Evolutionary conservation across 37 sponge, comb jelly and placozoan genomes (phyloP), one percentile per base, ranked within the genome.

Genomic region (Haliclona indistincta): DNA sequence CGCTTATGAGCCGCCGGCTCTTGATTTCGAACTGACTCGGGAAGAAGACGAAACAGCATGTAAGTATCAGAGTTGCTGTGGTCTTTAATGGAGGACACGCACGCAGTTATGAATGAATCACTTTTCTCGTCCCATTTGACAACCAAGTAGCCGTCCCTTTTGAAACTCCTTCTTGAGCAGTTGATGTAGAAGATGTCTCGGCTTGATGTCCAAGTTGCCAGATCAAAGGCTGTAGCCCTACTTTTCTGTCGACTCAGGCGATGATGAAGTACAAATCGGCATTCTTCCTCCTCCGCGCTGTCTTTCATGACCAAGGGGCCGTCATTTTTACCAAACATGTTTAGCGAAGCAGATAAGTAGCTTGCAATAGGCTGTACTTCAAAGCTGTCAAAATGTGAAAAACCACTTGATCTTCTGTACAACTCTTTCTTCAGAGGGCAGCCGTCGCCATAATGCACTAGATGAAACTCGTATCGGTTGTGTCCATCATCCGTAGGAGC

Each of bases 391-490:
- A n/a, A n/a, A n/a, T n/a, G n/a, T n/a, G n/a, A n/a, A n/a, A n/a
- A n/a, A n/a, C n/a, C n/a, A n/a, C n/a, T n/a, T n/a, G n/a, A n/a
- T n/a, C n/a, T n/a, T n/a, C n/a, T n/a, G n/a, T n/a, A n/a, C n/a
- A n/a, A n/a, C n/a, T n/a, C n/a, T n/a, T n/a, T n/a, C n/a, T n/a
- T n/a, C n/a, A n/a, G n/a, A n/a, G n/a, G n/a, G n/a, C 52, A 6
- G 29, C 60, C 1, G 0, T 64, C 75, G 1, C 56, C 35, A 1
- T 56, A 19, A 38, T 69, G 67, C 3, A 38, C 66, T 29, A 87
- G 81, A 33, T 64, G 54, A 61, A 87, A 87, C 53, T 81, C 88
- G 34, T 76, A 56, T 11, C 58, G 65, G 17, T 78, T 69, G 15
- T 79, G 35, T 2, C 52, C 70, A 35, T 75, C 76, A 30, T 81